Conservation (phyloP, 2,888 invertebrate genomes). For the Glaucopsyche alexis region DNA sequence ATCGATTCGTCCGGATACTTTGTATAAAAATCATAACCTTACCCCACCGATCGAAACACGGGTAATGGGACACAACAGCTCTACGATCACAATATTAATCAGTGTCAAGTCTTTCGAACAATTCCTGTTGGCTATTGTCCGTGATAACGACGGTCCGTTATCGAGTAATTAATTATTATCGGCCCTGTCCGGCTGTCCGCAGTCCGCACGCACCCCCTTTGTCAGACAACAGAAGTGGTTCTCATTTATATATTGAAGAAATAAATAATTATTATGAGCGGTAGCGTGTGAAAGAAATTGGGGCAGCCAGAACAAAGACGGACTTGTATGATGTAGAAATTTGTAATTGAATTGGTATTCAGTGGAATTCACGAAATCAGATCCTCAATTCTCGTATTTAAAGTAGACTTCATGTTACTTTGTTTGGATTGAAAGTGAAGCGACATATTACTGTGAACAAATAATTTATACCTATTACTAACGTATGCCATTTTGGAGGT, state of each 20-base stretch:
- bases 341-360: no score
- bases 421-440: no score
- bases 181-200: slow-evolving; percentile 20
- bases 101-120: slow-evolving; percentile 29
- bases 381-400: no score
- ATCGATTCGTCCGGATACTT: no score
- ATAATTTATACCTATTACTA: no score
- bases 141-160: slow-evolving; percentile 12
- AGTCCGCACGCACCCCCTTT: slow-evolving; percentile 4
- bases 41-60: no score
- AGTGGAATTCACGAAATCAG: no score
- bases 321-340: neutral
- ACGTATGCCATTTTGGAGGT: no score
- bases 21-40: no score
- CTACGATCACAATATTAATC: slow-evolving; percentile 28
- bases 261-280: neutral
- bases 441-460: no score
- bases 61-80: no score
- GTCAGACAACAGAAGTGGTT: neutral
- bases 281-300: neutral
- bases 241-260: neutral
- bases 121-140: slow-evolving; percentile 28
- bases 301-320: neutral
- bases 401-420: no score
- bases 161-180: slow-evolving; percentile 28